A percentile compares a stretch with the other conserved stretches of the same genome.
These are phyloP conservation scores for Capreolus pygargus DNA, from an alignment of 2,113 vertebrate genomes.

Conservation along the genomic window DNA sequence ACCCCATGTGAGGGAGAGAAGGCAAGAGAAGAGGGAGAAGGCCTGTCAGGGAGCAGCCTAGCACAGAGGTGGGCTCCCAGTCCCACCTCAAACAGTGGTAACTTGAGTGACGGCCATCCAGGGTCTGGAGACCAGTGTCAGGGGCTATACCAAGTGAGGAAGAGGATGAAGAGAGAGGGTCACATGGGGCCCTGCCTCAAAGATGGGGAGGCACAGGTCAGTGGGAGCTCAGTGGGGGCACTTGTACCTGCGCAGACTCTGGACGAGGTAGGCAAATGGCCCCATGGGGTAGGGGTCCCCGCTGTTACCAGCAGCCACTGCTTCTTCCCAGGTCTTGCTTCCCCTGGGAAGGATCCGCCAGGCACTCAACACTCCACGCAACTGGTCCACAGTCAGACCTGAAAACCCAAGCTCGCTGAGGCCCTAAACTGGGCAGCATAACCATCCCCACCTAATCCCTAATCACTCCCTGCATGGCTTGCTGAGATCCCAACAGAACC, in stretches of 20 bases:
- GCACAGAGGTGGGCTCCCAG: neutral
- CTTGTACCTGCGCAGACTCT: constrained; percentile 84
- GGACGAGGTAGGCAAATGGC: constrained; percentile 82
- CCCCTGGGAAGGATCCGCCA: constrained; percentile 77
- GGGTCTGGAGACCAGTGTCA: neutral
- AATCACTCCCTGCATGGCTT: neutral
- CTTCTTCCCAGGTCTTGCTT: constrained; percentile 79
- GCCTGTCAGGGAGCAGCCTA: neutral
- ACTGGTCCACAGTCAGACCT: constrained; percentile 87
- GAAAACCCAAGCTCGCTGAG: constrained; percentile 15
- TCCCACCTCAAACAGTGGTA: neutral
- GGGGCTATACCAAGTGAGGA: neutral
- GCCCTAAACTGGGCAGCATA: neutral
- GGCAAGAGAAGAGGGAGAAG: neutral
- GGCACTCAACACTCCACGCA: constrained; percentile 83
- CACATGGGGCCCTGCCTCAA: neutral
- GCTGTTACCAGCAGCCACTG: constrained; percentile 72
- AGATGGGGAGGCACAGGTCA: neutral
- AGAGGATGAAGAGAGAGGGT: neutral
- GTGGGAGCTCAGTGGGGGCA: neutral
- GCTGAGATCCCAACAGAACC: neutral
- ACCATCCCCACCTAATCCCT: neutral
- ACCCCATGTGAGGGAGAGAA: neutral
- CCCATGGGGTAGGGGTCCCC: constrained; percentile 83
- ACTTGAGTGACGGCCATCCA: neutral